A percentile compares a stretch with the other conserved stretches of the same genome.
These are phyloP conservation scores for Psilopsiagon aymara DNA, from an alignment of 2,113 vertebrate genomes.

Conservation along the genomic window DNA sequence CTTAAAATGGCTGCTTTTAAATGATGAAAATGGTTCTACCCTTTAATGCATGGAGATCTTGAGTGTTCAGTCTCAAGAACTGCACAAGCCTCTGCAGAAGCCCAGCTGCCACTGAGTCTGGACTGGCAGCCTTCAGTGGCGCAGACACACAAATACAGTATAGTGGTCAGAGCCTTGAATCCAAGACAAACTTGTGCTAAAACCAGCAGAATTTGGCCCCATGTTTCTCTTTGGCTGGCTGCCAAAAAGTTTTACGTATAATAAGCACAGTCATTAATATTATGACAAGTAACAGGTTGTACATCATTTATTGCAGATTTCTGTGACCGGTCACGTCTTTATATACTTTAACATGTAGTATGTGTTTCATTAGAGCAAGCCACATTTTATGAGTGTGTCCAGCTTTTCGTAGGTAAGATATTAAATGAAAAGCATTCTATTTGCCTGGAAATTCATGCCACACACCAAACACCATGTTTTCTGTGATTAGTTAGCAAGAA, in stretches of 20 bases:
- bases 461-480: slow-evolving; percentile 37
- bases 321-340: not conserved
- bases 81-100: not conserved
- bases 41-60: not conserved
- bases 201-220: not conserved
- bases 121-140: not conserved
- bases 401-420: not conserved
- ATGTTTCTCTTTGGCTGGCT: not conserved
- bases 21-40: not conserved
- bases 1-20: not conserved
- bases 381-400: slow-evolving; percentile 4
- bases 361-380: not conserved
- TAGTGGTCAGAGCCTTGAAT: not conserved
- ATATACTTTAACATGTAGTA: not conserved
- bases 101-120: not conserved
- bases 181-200: not conserved
- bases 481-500: slow-evolving; percentile 26
- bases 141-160: not conserved
- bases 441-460: slow-evolving; percentile 18
- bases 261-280: not conserved
- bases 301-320: not conserved
- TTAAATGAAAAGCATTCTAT: slow-evolving; percentile 11
- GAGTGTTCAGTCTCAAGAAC: not conserved
- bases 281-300: not conserved
- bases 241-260: not conserved